Evolutionary conservation across 2,797 vertebrate genomes (phyloP).

Genomic region (Chelonia mydas): DNA sequence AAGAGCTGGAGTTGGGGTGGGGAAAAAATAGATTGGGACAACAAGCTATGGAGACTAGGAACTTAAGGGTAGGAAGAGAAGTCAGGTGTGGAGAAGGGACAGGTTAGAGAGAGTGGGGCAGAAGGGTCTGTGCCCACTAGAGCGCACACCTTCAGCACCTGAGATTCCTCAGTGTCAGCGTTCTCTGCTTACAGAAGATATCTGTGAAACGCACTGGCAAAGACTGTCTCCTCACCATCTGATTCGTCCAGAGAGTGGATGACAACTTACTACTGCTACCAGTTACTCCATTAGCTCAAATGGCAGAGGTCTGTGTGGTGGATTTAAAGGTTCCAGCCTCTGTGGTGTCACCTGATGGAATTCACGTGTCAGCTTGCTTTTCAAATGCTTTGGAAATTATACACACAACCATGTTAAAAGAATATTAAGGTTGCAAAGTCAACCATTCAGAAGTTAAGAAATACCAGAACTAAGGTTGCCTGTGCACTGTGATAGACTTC

Average conservation of each 20-base stretch:
- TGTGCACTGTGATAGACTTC: background rate
- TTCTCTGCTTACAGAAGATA: background rate
- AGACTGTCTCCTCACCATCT: background rate
- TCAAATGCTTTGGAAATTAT: background rate
- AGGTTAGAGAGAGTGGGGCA: background rate
- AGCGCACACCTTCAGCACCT: background rate
- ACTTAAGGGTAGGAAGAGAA: background rate
- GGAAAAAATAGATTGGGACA: background rate
- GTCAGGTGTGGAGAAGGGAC: background rate
- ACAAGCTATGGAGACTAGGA: background rate
- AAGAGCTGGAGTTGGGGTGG: background rate
- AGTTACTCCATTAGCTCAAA: background rate
- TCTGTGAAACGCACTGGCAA: background rate
- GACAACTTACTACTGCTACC: background rate
- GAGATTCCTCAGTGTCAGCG: background rate
- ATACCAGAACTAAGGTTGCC: background rate
- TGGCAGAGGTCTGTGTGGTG: background rate
- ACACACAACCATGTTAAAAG: background rate
- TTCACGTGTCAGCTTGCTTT: background rate
- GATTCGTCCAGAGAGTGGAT: background rate
- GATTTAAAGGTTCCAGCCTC: background rate
- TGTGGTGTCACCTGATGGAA: background rate
- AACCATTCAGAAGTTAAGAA: background rate
- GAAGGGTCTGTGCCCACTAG: background rate
- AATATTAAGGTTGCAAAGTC: background rate